These are phyloP conservation scores for Prochilodus magdalenae DNA, from an alignment of 2,113 vertebrate genomes.

Conservation along the genomic window DNA sequence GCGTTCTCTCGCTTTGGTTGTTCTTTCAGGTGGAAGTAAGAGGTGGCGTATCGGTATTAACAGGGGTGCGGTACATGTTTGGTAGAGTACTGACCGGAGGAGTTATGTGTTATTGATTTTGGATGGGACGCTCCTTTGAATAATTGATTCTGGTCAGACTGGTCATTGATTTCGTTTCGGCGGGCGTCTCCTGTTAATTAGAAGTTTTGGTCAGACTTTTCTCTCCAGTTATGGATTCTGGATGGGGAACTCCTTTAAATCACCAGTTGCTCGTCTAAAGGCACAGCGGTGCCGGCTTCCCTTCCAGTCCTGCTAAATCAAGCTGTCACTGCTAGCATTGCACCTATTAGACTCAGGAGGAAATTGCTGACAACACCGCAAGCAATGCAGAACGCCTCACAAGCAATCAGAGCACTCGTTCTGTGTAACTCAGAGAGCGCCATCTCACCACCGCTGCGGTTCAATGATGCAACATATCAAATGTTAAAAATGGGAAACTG, in stretches of 20 bases:
- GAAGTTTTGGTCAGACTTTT: not conserved
- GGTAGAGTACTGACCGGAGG: not conserved
- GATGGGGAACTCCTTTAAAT: conserved; percentile 2
- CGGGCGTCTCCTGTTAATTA: not conserved
- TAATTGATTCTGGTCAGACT: not conserved
- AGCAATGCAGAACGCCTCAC: not conserved
- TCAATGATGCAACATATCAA: too few species aligned
- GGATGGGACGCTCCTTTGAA: not conserved
- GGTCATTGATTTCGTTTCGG: not conserved
- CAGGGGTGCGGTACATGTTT: not conserved
- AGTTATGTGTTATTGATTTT: not conserved
- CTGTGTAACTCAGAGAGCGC: not conserved
- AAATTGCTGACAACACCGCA: not conserved
- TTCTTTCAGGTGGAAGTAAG: too few species aligned
- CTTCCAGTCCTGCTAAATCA: not conserved
- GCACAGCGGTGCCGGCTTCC: not conserved
- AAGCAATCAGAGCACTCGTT: not conserved
- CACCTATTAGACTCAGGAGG: not conserved
- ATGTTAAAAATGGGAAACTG: too few species aligned
- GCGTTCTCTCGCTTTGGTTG: too few species aligned
- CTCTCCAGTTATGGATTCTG: not conserved
- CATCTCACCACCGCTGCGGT: not conserved
- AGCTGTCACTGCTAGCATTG: not conserved
- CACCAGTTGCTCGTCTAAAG: not conserved
- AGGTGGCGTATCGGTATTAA: too few species aligned